Conservation (phyloP, 2,113 vertebrate species). For the Lathamus discolor region DNA sequence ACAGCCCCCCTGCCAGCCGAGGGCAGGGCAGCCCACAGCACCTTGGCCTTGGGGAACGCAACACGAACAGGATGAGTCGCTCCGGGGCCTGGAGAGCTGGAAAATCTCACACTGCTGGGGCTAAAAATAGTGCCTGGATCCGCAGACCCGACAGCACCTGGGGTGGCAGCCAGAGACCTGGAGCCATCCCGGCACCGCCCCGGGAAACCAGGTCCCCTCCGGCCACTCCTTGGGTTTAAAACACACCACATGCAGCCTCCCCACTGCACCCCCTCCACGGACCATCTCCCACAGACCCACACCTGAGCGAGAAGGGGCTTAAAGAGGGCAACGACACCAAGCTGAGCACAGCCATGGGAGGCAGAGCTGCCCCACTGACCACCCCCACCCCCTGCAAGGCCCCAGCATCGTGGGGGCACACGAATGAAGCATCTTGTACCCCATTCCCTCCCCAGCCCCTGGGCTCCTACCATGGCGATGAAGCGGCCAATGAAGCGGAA, state of each 20-base stretch:
- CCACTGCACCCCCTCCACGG: neutral
- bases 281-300: fast-evolving
- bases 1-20: neutral
- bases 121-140: slow-evolving; percentile 48
- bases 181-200: neutral
- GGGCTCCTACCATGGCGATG: slow-evolving; percentile 89
- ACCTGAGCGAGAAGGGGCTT: neutral
- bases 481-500: slow-evolving; percentile 98
- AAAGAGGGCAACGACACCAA: fast-evolving
- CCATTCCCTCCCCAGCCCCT: fast-evolving
- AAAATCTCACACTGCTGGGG: slow-evolving; percentile 40
- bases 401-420: fast-evolving
- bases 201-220: neutral
- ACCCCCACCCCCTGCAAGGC: neutral
- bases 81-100: slow-evolving; percentile 5
- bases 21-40: neutral
- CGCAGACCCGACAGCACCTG: slow-evolving; percentile 35
- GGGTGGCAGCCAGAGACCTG: slow-evolving; percentile 27
- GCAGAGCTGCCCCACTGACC: fast-evolving
- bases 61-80: neutral
- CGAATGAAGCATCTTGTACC: fast-evolving
- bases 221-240: neutral
- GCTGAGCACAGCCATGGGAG: fast-evolving
- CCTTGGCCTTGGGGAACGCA: fast-evolving
- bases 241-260: neutral